Evolutionary conservation across 2,797 vertebrate genomes (phyloP), one percentile per base, ranked within the genome.

Genomic region (Anolis apletophallus): DNA sequence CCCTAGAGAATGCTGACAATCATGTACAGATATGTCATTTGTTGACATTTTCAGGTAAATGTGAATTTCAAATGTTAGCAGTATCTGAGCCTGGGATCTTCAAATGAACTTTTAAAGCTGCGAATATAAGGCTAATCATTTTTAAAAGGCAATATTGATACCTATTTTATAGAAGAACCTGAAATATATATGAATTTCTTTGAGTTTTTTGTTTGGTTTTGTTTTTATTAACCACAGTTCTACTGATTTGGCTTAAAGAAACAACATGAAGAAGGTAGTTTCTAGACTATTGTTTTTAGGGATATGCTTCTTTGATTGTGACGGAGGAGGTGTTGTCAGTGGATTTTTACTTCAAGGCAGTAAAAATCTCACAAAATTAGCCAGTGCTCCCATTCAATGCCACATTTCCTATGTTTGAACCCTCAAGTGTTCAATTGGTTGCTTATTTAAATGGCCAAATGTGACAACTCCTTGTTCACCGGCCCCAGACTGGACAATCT

Each of bases 401-500:
- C 85, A 13, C 23, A 82, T 21, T 50, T 89, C 80, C 36, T 86
- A 7, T 52, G 9, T 84, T 81, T 16, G 67, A 32, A 78, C 71
- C 72, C 52, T 87, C 36, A 87, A 17, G 19, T 81, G 84, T 81
- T 19, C 36, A 81, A 52, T 55, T 52, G 34, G 6, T 64, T 90
- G 54, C 17, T 1, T 88, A 1, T 57, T 7, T 88, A 74, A 88
- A 76, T 26, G 59, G 0, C 1, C n/a, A n/a, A n/a, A n/a, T n/a
- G n/a, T n/a, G n/a, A n/a, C n/a, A n/a, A n/a, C n/a, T n/a, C n/a
- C n/a, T n/a, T n/a, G n/a, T n/a, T n/a, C n/a, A n/a, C n/a, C n/a
- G n/a, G n/a, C n/a, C n/a, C n/a, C n/a, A n/a, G n/a, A n/a, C n/a
- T n/a, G n/a, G n/a, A n/a, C n/a, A n/a, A n/a, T n/a, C n/a, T n/a